Conservation (phyloP, 2,797 vertebrate genomes). For the Pelodytes ibericus region DNA sequence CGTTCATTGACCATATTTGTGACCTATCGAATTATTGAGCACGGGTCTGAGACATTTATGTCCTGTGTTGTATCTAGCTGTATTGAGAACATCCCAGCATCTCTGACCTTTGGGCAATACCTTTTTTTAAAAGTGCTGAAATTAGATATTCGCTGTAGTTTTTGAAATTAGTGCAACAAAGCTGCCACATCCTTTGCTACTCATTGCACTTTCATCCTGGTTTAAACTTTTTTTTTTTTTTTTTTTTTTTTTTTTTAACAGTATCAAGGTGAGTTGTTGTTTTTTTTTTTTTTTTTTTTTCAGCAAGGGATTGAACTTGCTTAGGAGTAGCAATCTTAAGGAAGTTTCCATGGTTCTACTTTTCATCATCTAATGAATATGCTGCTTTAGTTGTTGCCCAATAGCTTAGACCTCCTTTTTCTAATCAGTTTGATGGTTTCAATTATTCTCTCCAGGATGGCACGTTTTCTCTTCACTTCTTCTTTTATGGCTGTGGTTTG, state of each 20-base stretch:
- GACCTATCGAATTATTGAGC: neutral
- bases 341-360: neutral
- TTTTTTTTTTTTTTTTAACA: neutral
- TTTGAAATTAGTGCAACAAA: neutral
- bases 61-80: neutral
- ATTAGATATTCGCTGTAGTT: neutral
- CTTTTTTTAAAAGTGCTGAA: constrained; percentile 1
- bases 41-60: constrained; percentile 7
- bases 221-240: too few species aligned
- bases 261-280: constrained; percentile 2
- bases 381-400: too few species aligned
- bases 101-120: too few species aligned
- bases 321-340: neutral
- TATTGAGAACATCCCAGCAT: too few species aligned
- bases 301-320: neutral
- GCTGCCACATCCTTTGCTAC: neutral
- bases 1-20: neutral
- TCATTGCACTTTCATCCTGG: neutral
- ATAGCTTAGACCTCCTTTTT: too few species aligned
- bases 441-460: too few species aligned
- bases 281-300: neutral
- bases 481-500: too few species aligned
- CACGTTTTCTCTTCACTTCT: too few species aligned
- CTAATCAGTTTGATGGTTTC: too few species aligned
- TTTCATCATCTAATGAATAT: too few species aligned